Evolutionary conservation across 2,113 vertebrate species (phyloP).

Genomic region (Cynocephalus volans): DNA sequence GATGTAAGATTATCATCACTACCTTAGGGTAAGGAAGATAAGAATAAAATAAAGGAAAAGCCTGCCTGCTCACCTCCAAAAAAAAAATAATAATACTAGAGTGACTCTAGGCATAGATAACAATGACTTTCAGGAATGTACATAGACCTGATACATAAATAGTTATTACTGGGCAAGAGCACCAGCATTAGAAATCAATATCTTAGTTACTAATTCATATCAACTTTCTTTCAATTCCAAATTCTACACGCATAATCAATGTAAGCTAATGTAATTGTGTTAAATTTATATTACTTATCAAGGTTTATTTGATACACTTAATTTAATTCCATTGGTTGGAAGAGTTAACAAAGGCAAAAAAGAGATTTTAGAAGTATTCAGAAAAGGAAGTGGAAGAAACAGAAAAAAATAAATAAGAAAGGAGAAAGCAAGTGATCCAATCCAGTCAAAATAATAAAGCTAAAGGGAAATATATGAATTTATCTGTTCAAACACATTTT

Average conservation of each 20-base stretch:
- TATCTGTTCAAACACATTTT: background rate
- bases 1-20: background rate
- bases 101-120: background rate
- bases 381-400: background rate
- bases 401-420: background rate
- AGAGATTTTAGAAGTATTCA: background rate
- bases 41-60: background rate
- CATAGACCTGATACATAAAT: background rate
- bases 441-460: conserved; percentile 26
- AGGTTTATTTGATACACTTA: background rate
- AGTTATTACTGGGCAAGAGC: background rate
- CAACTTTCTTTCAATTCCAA: background rate
- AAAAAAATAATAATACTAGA: background rate
- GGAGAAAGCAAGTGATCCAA: background rate
- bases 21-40: background rate
- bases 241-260: background rate
- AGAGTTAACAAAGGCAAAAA: conserved; percentile 37
- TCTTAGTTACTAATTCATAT: background rate
- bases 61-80: background rate
- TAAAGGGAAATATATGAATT: background rate
- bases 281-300: background rate
- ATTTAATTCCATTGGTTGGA: background rate
- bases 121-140: background rate
- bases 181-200: background rate
- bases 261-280: background rate